Evolutionary conservation across 2,113 vertebrate genomes (phyloP), one percentile per base, ranked within the genome.

Genomic region (Phasianus colchicus): DNA sequence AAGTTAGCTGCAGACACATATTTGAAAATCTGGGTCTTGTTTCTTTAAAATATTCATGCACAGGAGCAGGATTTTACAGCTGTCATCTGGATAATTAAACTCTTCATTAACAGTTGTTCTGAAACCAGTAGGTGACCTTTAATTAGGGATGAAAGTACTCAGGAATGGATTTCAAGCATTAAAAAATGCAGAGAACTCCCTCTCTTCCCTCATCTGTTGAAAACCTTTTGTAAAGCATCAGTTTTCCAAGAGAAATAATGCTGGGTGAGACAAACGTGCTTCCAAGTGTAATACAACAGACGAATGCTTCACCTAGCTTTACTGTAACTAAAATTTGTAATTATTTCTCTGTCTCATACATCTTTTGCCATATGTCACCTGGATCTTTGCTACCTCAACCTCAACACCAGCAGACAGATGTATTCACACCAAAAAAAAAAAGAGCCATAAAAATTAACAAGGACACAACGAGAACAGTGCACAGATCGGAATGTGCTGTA

Each of bases 81-180:
- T 95, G 94, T 91, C 95, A 90, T 91, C 55, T 60, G 89, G 89
- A 86, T 96, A 96, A 95, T 96, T 94, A 96, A 91, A 83, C 73
- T 92, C 65, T 93, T 96, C 89, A 95, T 95, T 96, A 97, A 75
- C 79, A 83, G 88, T 92, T 94, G 50, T 91, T 90, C 91, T 86
- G n/a, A 0, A 94, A 91, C 76, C 79, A 92, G 79, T 89, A 77
- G 89, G 85, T 95, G 91, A 96, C 95, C 94, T 96, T 95, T 95
- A 96, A 95, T 95, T 92, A 92, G 52, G 36, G 57, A 94, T 80
- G 70, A 78, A 92, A 95, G 88, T 43, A 88, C 88, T 94, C 65
- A 75, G 82, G 79, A 92, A 81, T 74, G 76, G 69, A 89, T 94
- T 86, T 92, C 73, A 88, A 90, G 65, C 43, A 32, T 48, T 65